These are phyloP conservation scores for Phasianus colchicus DNA, from an alignment of 2,113 vertebrate species.

Conservation along the genomic window DNA sequence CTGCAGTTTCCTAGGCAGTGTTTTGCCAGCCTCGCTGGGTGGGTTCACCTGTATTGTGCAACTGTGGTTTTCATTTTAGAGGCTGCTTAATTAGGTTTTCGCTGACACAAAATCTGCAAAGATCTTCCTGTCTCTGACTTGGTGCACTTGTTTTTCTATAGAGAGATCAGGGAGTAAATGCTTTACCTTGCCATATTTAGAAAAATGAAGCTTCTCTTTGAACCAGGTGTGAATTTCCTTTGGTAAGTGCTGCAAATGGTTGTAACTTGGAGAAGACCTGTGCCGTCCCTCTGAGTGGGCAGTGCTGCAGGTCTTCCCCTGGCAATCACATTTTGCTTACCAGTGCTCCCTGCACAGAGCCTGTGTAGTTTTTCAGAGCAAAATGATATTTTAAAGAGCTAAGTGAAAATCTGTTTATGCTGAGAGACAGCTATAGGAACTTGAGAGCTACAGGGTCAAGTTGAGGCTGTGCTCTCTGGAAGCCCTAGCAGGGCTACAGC, in stretches of 20 bases:
- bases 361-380: not conserved
- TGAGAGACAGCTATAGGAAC: not conserved
- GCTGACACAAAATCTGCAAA: not conserved
- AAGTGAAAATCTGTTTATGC: conserved; percentile 40
- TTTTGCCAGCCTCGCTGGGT: not conserved
- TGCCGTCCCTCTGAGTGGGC: rapidly evolving
- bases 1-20: rapidly evolving
- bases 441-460: not conserved
- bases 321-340: not conserved
- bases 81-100: not conserved
- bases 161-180: not conserved
- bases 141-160: not conserved
- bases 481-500: not conserved
- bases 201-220: not conserved
- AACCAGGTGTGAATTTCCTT: not conserved
- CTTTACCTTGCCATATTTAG: not conserved
- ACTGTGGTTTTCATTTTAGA: not conserved
- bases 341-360: not conserved
- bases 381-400: conserved; percentile 20
- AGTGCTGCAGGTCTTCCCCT: not conserved
- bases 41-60: not conserved
- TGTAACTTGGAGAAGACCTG: rapidly evolving
- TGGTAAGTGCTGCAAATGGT: not conserved
- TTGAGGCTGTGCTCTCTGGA: conserved; percentile 34
- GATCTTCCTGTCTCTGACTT: not conserved